phyloP scores from a whole-genome alignment of 2,888 invertebrate genomes.

The Apodemia zela region DNA sequence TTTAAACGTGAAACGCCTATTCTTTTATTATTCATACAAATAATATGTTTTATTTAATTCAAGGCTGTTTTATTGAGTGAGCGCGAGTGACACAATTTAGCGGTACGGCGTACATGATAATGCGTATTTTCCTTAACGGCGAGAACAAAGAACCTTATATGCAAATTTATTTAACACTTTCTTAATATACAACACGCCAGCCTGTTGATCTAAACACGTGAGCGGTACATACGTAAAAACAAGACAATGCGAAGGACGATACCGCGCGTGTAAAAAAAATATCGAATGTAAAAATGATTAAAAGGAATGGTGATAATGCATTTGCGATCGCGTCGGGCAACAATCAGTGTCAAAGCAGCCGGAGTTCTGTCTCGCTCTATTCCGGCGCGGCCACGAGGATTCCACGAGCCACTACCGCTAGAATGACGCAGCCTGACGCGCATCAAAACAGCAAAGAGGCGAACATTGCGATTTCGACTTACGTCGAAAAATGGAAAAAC shows the following conservation, averaged over 20 bases:
- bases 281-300: slow-evolving; percentile 76
- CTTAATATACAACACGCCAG: slow-evolving; percentile 50
- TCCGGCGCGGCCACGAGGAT: slow-evolving; percentile 69
- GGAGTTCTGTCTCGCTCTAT: slow-evolving; percentile 71
- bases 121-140: slow-evolving; percentile 62
- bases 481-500: slow-evolving; percentile 83
- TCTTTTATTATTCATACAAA: slow-evolving; percentile 36
- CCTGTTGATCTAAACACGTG: slow-evolving; percentile 71
- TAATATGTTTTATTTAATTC: slow-evolving; percentile 37
- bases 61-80: slow-evolving; percentile 55
- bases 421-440: slow-evolving; percentile 76
- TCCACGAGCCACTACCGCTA: slow-evolving; percentile 72
- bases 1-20: slow-evolving; percentile 36
- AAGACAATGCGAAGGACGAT: slow-evolving; percentile 62
- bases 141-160: slow-evolving; percentile 70
- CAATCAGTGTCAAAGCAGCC: slow-evolving; percentile 73
- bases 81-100: slow-evolving; percentile 52
- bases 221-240: slow-evolving; percentile 58
- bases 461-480: slow-evolving; percentile 71
- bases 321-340: slow-evolving; percentile 77
- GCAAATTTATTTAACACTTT: slow-evolving; percentile 53
- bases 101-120: slow-evolving; percentile 43
- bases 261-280: slow-evolving; percentile 66
- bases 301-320: slow-evolving; percentile 78
- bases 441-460: slow-evolving; percentile 71